Evolutionary conservation across 2,888 invertebrate species (phyloP), one percentile per base, ranked within the genome.

Genomic region (Drosophila phalerata): DNA sequence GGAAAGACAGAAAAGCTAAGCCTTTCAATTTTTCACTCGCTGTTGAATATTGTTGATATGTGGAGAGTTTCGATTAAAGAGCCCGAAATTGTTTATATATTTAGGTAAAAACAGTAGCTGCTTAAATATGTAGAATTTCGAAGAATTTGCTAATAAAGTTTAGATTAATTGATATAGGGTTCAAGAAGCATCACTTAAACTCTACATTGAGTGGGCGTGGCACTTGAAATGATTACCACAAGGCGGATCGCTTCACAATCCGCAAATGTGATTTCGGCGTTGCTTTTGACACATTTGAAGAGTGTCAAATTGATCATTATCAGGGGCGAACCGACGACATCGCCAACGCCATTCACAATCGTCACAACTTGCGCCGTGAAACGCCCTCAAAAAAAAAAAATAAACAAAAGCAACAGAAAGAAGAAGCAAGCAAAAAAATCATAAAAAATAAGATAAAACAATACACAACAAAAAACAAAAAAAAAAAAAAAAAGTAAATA

Each of bases 281-380:
- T 82, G 66, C 63, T 79, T 83, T 75, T 87, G 75, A 70, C 85
- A 79, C 85, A 79, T 87, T 43, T 73, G 62, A 74, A 72, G 74
- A 81, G 74, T 66, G 61, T 70, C 83, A 69, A 87, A 85, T 82
- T 70, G 85, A 84, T 87, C 75, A 82, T 79, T 82, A 82, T 85
- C 79, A 57, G 58, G 69, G 30, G 69, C 51, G 49, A 56, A 25
- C 19, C 56, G 56, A 62, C 69, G 79, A 63, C 76, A 61, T 58
- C 58, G 61, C 43, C 80, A 52, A 37, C 70, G 42, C 60, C 69
- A 63, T 62, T 40, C 58, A 45, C 55, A 62, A 67, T 70, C 81
- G 67, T 64, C 67, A 69, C 52, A 77, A 79, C 52, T 67, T 49
- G 28, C 15, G 72, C 67, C 43, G 64, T 52, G 47, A 48, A 80